Evolutionary conservation across 2,888 invertebrate genomes (phyloP), one percentile per base, ranked within the genome.

Genomic region (Venusia cambrica): DNA sequence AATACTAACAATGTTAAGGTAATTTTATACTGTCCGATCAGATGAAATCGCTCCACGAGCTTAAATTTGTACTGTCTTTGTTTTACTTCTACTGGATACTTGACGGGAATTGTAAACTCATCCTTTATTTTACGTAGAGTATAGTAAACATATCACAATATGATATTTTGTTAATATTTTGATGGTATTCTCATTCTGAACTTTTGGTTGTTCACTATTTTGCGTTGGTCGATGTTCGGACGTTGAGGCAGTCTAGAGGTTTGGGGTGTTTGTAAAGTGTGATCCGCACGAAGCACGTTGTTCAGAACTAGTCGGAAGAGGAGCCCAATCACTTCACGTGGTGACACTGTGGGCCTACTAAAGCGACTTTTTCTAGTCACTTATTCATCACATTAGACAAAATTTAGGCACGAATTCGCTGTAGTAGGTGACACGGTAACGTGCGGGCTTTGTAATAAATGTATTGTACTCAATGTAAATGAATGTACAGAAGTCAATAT

Each of bases 1-100:
- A n/a, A 51, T 54, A 53, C 64, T 62, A 59, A 55, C 60, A 57
- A 73, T 68, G 71, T 73, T 72, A 68, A 72, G 57, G 42, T 46
- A 51, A 51, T 54, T 59, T 55, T 57, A 46, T 61, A 59, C 56
- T 39, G 51, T 47, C 46, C 43, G 29, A 40, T 36, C 38, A 35
- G 48, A 43, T 32, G 34, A 31, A 17, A 38, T 30, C 33, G 47
- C 47, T 40, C 42, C 38, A 32, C 33, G 49, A 47, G 45, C 46
- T 44, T 46, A 38, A 20, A 38, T 39, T 41, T 46, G 36, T 42
- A 44, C 32, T 33, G 18, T 28, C 26, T 28, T 40, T 19, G 27
- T 19, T 25, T 47, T 31, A 29, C 36, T 33, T 26, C 21, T 30
- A 18, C 38, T 30, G 19, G 26, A 13, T 26, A 17, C 1, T 10